Evolutionary conservation across 2,113 vertebrate genomes (phyloP).

Genomic region (Columba livia): DNA sequence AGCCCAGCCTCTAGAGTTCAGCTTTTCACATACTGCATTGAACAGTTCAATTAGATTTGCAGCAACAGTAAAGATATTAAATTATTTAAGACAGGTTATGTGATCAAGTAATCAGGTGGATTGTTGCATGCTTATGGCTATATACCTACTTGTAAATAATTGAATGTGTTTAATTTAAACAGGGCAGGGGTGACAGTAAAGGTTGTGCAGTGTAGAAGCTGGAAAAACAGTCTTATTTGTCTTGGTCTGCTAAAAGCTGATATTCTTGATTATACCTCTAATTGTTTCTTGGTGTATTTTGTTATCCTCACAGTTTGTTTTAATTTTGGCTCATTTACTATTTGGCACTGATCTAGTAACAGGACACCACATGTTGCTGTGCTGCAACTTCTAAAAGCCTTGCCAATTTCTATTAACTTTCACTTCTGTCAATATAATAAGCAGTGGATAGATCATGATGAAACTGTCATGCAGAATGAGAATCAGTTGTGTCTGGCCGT

Average conservation of each 20-base stretch:
- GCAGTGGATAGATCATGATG: background rate
- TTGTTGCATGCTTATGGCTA: background rate
- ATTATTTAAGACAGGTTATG: background rate
- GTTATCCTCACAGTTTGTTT: conserved; percentile 6
- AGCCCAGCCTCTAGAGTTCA: background rate
- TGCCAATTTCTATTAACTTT: background rate
- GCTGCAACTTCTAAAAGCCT: background rate
- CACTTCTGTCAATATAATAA: background rate
- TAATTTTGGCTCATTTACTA: background rate
- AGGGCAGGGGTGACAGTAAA: background rate
- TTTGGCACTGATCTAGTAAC: background rate
- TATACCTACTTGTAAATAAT: background rate
- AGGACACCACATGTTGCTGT: background rate
- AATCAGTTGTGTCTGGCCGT: background rate
- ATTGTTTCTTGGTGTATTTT: background rate
- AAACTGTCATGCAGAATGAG: background rate
- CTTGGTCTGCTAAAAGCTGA: background rate
- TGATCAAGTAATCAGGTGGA: background rate
- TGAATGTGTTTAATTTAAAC: background rate
- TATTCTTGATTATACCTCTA: background rate
- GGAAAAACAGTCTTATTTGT: background rate
- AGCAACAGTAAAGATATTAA: background rate
- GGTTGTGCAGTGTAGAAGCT: background rate
- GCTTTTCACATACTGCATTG: background rate
- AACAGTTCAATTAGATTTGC: background rate